These are phyloP conservation scores for Theocolax elegans DNA, from an alignment of 1,140 invertebrate genomes.

Conservation along the genomic window DNA sequence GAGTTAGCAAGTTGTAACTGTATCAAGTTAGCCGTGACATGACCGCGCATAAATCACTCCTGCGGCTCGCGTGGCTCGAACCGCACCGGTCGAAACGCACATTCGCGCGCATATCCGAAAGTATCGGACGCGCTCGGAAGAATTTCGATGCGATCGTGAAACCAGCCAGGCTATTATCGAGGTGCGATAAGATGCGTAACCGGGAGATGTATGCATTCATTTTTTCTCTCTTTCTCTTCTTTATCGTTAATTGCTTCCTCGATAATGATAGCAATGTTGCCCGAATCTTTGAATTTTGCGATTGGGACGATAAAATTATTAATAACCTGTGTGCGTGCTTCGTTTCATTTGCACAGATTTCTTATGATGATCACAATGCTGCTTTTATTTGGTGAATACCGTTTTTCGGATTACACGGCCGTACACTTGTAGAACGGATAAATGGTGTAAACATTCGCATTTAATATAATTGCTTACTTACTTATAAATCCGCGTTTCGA, in stretches of 20 bases:
- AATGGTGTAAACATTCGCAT: no score
- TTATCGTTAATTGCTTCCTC: slow-evolving; percentile 1
- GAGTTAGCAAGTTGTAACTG: slow-evolving; percentile 65
- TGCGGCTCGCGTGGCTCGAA: slow-evolving; percentile 42
- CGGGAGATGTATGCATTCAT: neutral
- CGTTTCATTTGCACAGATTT: no score
- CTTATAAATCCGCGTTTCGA: no score
- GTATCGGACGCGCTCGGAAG: neutral
- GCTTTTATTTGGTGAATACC: no score
- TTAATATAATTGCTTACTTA: no score
- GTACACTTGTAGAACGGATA: no score
- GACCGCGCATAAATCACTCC: slow-evolving; percentile 62
- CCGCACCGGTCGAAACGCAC: neutral
- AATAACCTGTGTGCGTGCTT: no score
- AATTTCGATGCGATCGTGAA: no score
- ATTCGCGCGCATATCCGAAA: neutral
- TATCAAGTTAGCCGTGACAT: slow-evolving; percentile 65
- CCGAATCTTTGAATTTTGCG: slow-evolving; percentile 19
- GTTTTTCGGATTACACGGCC: no score
- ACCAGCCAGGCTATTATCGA: no score
- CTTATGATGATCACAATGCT: no score
- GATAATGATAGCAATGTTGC: slow-evolving; percentile 14
- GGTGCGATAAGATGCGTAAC: no score
- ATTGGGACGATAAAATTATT: neutral
- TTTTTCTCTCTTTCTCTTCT: neutral